Conservation (phyloP, 2,113 vertebrate genomes). For the Gasterosteus nipponicus region DNA sequence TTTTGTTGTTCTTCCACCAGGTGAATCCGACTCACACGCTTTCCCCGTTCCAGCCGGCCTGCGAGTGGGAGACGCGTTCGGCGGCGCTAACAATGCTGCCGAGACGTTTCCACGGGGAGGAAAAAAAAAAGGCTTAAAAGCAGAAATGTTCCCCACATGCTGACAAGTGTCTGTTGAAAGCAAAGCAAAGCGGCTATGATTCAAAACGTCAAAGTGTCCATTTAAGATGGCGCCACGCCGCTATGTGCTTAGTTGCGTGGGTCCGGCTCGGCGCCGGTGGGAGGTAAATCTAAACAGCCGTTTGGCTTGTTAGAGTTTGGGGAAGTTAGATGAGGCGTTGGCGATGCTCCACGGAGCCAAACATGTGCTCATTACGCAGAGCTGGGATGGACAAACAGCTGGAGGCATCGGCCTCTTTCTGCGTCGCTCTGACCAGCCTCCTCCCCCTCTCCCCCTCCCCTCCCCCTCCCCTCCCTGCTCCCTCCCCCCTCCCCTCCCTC, state of each 20-base stretch:
- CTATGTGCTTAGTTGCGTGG: slow-evolving; percentile 71
- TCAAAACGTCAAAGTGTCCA: slow-evolving; percentile 74
- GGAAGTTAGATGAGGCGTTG: slow-evolving; percentile 80
- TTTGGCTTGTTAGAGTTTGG: slow-evolving; percentile 78
- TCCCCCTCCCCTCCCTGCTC: slow-evolving; percentile 54
- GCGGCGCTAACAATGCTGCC: slow-evolving; percentile 70
- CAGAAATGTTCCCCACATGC: slow-evolving; percentile 73
- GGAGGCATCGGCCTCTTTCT: slow-evolving; percentile 67
- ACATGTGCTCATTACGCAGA: slow-evolving; percentile 79
- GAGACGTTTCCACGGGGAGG: slow-evolving; percentile 57
- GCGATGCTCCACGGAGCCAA: slow-evolving; percentile 74
- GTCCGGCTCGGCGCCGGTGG: slow-evolving; percentile 56
- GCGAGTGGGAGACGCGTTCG: slow-evolving; percentile 60
- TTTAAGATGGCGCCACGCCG: slow-evolving; percentile 74
- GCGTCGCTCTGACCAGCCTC: slow-evolving; percentile 46
- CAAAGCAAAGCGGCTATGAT: slow-evolving; percentile 72
- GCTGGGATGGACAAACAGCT: slow-evolving; percentile 80
- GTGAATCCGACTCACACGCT: slow-evolving; percentile 51
- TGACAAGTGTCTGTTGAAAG: slow-evolving; percentile 76
- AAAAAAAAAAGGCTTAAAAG: slow-evolving; percentile 53
- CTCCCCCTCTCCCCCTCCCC: slow-evolving; percentile 52
- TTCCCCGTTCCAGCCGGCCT: slow-evolving; percentile 43
- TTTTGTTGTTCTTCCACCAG: slow-evolving; percentile 33
- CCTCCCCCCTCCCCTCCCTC: slow-evolving; percentile 58
- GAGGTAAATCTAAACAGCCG: slow-evolving; percentile 78